phyloP scores from a whole-genome alignment of 2,888 invertebrate genomes.

The Perizoma affinitatum region DNA sequence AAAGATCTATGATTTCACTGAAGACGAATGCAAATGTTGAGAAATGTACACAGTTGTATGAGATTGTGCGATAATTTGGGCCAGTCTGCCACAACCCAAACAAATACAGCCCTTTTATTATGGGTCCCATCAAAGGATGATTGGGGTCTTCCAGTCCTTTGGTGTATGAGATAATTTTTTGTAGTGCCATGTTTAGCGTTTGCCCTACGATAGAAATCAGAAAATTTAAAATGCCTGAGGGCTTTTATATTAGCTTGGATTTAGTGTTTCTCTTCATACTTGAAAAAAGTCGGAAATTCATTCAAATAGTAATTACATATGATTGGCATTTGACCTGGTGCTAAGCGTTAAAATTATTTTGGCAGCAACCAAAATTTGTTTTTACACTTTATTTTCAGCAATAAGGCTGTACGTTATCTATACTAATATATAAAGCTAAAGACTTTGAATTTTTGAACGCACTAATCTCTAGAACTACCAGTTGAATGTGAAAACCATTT shows the following conservation, averaged over 20 bases:
- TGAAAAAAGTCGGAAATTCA: not conserved
- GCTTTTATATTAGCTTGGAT: slow-evolving; percentile 10
- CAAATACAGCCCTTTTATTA: slow-evolving; percentile 56
- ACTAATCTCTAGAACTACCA: too few relatives aligned
- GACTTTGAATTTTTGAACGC: too few relatives aligned
- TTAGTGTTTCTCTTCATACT: not conserved
- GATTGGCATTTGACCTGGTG: too few relatives aligned
- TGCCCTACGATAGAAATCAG: slow-evolving; percentile 5
- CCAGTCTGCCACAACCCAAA: slow-evolving; percentile 59
- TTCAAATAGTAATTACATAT: too few relatives aligned
- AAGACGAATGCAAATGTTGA: slow-evolving; percentile 47
- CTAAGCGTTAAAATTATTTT: too few relatives aligned
- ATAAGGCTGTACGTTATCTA: too few relatives aligned
- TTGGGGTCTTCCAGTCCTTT: slow-evolving; percentile 55
- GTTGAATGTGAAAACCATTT: too few relatives aligned
- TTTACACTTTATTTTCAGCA: too few relatives aligned
- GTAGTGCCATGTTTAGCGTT: slow-evolving; percentile 42
- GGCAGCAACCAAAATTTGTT: too few relatives aligned
- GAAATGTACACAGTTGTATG: slow-evolving; percentile 49
- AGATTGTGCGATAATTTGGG: slow-evolving; percentile 43
- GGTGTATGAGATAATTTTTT: slow-evolving; percentile 45
- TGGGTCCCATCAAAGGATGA: slow-evolving; percentile 64
- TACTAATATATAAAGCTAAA: too few relatives aligned
- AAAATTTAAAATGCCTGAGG: slow-evolving; percentile 1
- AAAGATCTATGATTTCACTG: slow-evolving; percentile 54